Conservation (phyloP, 2,113 vertebrate genomes). For the Raphicerus campestris region DNA sequence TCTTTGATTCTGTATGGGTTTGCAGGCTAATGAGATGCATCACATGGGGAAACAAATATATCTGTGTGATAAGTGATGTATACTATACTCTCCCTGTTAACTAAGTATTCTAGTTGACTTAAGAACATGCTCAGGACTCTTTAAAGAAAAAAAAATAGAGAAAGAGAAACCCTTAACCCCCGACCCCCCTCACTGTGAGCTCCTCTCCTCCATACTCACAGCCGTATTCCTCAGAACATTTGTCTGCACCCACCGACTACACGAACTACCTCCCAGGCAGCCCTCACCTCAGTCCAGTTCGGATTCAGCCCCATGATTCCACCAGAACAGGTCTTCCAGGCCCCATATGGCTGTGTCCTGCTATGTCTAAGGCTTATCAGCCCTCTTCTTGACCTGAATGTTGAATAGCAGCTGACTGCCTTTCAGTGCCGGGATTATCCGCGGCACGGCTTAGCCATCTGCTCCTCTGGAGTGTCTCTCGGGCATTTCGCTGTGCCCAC, state of each 20-base stretch:
- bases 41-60: background rate
- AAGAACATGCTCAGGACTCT: background rate
- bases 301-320: background rate
- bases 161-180: background rate
- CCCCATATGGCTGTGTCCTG: background rate
- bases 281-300: background rate
- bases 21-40: background rate
- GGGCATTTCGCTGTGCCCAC: background rate
- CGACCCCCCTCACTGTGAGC: background rate
- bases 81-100: background rate
- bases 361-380: background rate
- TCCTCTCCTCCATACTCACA: background rate
- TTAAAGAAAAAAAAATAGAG: background rate
- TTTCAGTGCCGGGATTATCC: background rate
- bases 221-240: background rate
- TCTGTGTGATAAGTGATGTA: background rate
- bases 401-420: background rate
- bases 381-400: background rate
- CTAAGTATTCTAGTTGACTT: background rate
- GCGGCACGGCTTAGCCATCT: background rate
- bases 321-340: background rate
- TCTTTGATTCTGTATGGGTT: background rate
- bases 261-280: background rate
- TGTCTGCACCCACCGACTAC: background rate
- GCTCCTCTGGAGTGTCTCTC: too few species aligned